Evolutionary conservation across 2,113 vertebrate genomes (phyloP).

Genomic region (Urocitellus parryii): DNA sequence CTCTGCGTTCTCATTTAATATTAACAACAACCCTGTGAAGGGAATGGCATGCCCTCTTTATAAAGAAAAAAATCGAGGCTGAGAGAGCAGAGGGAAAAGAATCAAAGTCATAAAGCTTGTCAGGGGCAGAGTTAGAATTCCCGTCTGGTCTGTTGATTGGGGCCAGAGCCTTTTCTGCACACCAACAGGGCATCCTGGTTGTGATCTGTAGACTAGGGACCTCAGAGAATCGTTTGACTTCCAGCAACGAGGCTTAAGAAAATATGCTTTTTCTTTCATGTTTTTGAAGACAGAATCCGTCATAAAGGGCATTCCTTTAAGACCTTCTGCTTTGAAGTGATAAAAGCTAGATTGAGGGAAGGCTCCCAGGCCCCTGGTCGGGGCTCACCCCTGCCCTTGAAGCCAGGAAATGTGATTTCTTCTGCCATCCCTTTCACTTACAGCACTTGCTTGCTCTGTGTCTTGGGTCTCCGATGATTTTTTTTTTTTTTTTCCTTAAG

Average conservation of each 20-base stretch:
- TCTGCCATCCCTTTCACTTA: constrained; percentile 68
- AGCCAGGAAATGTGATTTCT: constrained; percentile 76
- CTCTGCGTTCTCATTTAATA: background rate
- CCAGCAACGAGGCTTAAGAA: constrained; percentile 73
- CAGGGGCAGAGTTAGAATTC: background rate
- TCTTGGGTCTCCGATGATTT: constrained; percentile 48
- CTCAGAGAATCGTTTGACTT: constrained; percentile 34
- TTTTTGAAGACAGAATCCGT: constrained; percentile 76
- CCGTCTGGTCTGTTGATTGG: background rate
- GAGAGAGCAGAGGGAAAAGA: background rate
- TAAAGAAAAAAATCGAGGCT: constrained; percentile 25
- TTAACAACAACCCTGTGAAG: background rate
- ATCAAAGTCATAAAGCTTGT: background rate
- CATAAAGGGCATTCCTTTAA: constrained; percentile 79
- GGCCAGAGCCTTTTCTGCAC: background rate
- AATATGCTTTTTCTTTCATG: constrained; percentile 74
- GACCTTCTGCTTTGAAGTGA: constrained; percentile 81
- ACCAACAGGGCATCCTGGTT: background rate
- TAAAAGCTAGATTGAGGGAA: constrained; percentile 80
- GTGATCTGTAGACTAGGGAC: background rate
- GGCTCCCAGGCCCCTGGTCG: constrained; percentile 72
- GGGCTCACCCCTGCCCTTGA: constrained; percentile 74
- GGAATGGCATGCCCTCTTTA: background rate
- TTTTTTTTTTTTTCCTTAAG: constrained; percentile 73
- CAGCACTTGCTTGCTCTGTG: constrained; percentile 55